A percentile compares a stretch with the other conserved stretches of the same genome.
These are phyloP conservation scores for Nothocercus nigrocapillus DNA, from an alignment of 2,113 vertebrate genomes.

Conservation along the genomic window DNA sequence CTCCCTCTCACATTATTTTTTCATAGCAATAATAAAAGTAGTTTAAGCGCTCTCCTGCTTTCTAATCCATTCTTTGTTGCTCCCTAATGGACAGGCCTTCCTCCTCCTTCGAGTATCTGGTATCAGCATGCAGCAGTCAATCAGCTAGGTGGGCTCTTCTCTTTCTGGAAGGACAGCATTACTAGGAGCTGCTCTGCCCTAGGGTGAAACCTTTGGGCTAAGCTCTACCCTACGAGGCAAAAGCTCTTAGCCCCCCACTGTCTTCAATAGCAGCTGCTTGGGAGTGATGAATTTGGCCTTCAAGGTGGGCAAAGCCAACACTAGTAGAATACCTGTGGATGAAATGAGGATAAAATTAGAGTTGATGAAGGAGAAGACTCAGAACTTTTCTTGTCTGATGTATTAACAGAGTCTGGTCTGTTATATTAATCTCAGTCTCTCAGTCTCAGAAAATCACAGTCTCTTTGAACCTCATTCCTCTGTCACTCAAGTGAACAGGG, in stretches of 20 bases:
- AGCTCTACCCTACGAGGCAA: not conserved
- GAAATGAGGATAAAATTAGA: not conserved
- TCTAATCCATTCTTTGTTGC: not conserved
- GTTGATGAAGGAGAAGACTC: not conserved
- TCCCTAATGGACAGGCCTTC: not conserved
- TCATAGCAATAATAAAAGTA: not conserved
- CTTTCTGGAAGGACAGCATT: not conserved
- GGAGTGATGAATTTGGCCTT: not conserved
- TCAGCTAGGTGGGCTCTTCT: not conserved
- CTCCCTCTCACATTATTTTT: not conserved
- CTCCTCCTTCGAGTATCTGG: not conserved
- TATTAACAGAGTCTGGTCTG: not conserved
- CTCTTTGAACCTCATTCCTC: not conserved
- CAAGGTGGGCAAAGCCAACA: not conserved
- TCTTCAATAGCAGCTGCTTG: not conserved
- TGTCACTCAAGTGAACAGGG: not conserved
- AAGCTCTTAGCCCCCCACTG: not conserved
- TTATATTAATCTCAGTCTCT: not conserved
- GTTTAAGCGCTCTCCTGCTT: not conserved
- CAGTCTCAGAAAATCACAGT: rapidly evolving
- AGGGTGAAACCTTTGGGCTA: not conserved
- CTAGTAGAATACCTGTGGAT: not conserved
- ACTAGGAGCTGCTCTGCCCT: not conserved
- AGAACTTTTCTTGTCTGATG: not conserved
- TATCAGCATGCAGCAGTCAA: not conserved